These are phyloP conservation scores for Tragelaphus oryx DNA, from an alignment of 2,797 vertebrate species.

Conservation along the genomic window DNA sequence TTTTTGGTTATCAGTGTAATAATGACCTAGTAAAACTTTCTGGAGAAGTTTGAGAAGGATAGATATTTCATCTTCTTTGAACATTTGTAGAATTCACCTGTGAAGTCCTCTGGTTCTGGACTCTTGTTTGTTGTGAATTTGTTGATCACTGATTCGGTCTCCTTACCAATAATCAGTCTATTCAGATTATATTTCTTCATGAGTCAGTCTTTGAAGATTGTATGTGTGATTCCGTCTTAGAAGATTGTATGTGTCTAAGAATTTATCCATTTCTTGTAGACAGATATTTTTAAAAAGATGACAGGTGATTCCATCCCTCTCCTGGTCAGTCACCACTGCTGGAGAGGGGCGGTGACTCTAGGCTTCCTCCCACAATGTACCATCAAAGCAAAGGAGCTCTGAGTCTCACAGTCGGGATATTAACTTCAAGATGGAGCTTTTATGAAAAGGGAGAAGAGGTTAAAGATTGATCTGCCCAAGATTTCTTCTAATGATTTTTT, in stretches of 20 bases:
- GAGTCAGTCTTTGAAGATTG: background rate
- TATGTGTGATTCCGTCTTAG: background rate
- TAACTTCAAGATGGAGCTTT: background rate
- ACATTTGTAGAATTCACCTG: background rate
- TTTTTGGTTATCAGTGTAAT: background rate
- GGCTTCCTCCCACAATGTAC: background rate
- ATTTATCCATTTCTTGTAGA: background rate
- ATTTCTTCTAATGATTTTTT: background rate
- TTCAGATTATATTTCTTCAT: background rate
- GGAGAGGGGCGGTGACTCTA: background rate
- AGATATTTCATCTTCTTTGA: background rate
- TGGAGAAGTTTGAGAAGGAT: background rate
- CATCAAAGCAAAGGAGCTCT: background rate
- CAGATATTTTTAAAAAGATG: background rate
- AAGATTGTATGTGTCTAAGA: background rate
- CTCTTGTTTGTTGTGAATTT: background rate
- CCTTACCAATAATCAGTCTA: background rate
- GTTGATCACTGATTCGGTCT: background rate
- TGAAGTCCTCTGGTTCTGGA: background rate
- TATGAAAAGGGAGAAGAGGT: background rate
- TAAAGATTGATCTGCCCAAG: background rate
- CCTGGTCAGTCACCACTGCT: background rate
- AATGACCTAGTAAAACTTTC: background rate
- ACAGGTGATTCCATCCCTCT: background rate
- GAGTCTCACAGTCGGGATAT: background rate